Conservation (phyloP, 2,888 invertebrate genomes). For the Galeruca laticollis region DNA sequence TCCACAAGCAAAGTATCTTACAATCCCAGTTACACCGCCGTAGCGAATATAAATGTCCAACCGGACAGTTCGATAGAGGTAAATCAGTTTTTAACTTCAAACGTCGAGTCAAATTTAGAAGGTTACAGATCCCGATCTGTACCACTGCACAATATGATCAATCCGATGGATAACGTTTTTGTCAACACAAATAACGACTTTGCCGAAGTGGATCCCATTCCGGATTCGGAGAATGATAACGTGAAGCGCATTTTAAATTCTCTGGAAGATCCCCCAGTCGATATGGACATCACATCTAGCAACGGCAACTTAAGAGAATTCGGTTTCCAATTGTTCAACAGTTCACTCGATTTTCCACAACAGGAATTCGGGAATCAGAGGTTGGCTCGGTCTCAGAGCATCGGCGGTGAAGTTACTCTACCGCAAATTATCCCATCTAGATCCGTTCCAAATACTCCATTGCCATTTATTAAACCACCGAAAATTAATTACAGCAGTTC, state of each 20-base stretch:
- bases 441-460: constrained; percentile 78
- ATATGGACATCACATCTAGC: constrained; percentile 51
- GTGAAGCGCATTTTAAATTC: constrained; percentile 76
- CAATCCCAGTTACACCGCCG: constrained; percentile 65
- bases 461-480: constrained; percentile 63
- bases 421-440: constrained; percentile 67
- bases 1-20: constrained; percentile 68
- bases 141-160: constrained; percentile 66
- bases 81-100: constrained; percentile 73
- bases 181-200: constrained; percentile 68
- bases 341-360: constrained; percentile 29
- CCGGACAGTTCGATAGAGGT: constrained; percentile 69
- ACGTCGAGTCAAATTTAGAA: constrained; percentile 62
- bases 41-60: constrained; percentile 37
- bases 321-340: constrained; percentile 46
- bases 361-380: constrained; percentile 23
- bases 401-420: constrained; percentile 45
- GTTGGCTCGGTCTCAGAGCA: constrained; percentile 50
- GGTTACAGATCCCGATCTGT: constrained; percentile 81
- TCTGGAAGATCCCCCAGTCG: constrained; percentile 67
- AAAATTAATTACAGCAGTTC: constrained; percentile 66
- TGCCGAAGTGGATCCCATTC: constrained; percentile 76
- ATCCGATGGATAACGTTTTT: constrained; percentile 34
- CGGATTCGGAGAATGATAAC: constrained; percentile 73
- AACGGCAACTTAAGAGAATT: constrained; percentile 53